These are phyloP conservation scores for Umimayanthus kanabou DNA, from an alignment of 92 coral and sea anemone species.

Conservation along the genomic window DNA sequence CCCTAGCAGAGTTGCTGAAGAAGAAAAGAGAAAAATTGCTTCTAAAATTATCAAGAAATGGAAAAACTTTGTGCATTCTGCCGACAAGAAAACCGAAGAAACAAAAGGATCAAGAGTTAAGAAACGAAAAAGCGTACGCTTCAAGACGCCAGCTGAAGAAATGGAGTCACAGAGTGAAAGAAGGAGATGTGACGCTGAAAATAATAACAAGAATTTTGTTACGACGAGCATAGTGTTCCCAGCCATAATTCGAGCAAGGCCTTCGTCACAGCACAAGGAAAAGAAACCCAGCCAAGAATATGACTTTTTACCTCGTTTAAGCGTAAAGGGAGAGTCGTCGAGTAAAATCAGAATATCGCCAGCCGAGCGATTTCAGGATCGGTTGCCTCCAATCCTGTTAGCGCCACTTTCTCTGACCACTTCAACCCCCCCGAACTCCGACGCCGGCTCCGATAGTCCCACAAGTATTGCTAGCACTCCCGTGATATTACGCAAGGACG, in stretches of 20 bases:
- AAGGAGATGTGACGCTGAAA: background rate
- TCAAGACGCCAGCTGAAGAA: slow-evolving; percentile 48
- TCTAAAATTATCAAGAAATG: slow-evolving; percentile 54
- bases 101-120: slow-evolving; percentile 46
- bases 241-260: slow-evolving; percentile 46
- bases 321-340: slow-evolving; percentile 6
- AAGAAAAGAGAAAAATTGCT: slow-evolving; percentile 59
- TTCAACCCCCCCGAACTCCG: slow-evolving; percentile 11
- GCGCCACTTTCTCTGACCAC: slow-evolving; percentile 24
- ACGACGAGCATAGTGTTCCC: slow-evolving; percentile 55
- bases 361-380: slow-evolving; percentile 8
- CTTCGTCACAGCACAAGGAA: slow-evolving; percentile 28
- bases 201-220: slow-evolving; percentile 14
- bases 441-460: slow-evolving; percentile 3
- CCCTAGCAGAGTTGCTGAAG: slow-evolving; percentile 48
- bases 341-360: background rate
- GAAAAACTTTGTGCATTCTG: slow-evolving; percentile 49
- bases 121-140: slow-evolving; percentile 58
- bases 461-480: slow-evolving; percentile 2
- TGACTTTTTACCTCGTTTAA: slow-evolving; percentile 21
- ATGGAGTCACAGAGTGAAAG: slow-evolving; percentile 27
- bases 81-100: slow-evolving; percentile 33
- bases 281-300: slow-evolving; percentile 29
- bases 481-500: slow-evolving; percentile 7
- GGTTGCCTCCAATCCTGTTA: slow-evolving; percentile 27